Evolutionary conservation across 2,888 invertebrate species (phyloP), one percentile per base, ranked within the genome.

Genomic region (Cacoxenus indagator): DNA sequence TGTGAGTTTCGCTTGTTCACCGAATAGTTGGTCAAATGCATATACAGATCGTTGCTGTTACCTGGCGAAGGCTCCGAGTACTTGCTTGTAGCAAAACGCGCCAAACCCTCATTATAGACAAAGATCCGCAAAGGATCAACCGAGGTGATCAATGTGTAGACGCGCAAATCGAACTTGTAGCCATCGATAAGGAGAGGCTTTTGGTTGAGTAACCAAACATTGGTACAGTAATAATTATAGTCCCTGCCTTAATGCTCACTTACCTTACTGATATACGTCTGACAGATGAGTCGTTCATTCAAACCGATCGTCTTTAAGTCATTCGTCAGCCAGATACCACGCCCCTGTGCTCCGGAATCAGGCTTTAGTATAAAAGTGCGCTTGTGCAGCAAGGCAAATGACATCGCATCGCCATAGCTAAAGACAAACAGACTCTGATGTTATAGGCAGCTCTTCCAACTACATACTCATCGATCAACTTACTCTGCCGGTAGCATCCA

Each of bases 11-110:
- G 94, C 86, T 96, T 96, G 87, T 97, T 97, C 19, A 97, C 93
- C 0, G 97, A 95, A 85, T 97, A 97, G 88, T 97, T 97, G 9
- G 97, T 97, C 70, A 97, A 89, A 85, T 97, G 97, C 97, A 97
- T 97, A 85, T 93, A 97, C 17, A 96, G 93, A 85, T 97, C 96
- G 0, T 93, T 92, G 6, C 94, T 92, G 82, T 97, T 97, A 73
- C 92, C 91, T 14, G 92, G 90, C 37, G 92, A 94, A 0, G 97
- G 97, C 81, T 95, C 95, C 67, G 92, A 93, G 85, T 97, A 97
- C 75, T 94, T 91, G 77, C 92, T 93, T 1, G 97, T 97, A 1
- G 97, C 97, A 87, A 97, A 96, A 79, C 95, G 92, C 69, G 84
- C 96, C 71, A 97, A 90, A 1, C 97, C 97, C 89, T 97, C 97